A percentile compares a stretch with the other conserved stretches of the same genome.
phyloP scores from a whole-genome alignment of 2,888 invertebrate species.

The Ypsolopha sequella region DNA sequence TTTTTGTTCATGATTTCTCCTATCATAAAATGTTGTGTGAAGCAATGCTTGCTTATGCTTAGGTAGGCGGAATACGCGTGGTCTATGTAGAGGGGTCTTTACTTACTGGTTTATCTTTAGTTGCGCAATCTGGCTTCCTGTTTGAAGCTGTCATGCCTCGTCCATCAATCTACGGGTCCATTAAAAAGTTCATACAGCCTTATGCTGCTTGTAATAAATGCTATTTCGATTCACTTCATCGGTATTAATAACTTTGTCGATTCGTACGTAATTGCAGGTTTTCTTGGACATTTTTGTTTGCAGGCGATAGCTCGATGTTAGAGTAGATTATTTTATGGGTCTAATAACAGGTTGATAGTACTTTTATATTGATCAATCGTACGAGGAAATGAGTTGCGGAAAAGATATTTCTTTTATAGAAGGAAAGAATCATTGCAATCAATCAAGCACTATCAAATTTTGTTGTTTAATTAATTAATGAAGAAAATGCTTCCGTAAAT shows the following conservation, averaged over 20 bases:
- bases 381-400: too few species aligned
- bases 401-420: too few species aligned
- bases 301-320: not conserved
- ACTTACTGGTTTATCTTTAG: too few species aligned
- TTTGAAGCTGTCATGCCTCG: not conserved
- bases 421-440: too few species aligned
- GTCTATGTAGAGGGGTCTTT: too few species aligned
- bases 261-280: not conserved
- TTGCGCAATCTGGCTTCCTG: not conserved
- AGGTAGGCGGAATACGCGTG: too few species aligned
- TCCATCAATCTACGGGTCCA: not conserved
- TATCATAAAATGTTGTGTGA: too few species aligned
- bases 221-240: not conserved
- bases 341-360: not conserved
- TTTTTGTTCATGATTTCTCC: too few species aligned
- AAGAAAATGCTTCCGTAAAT: too few species aligned
- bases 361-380: not conserved
- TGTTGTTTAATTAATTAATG: too few species aligned
- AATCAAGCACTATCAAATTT: too few species aligned
- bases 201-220: not conserved
- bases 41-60: too few species aligned
- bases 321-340: not conserved
- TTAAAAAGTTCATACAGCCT: not conserved
- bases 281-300: not conserved
- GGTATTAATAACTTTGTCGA: not conserved